phyloP scores from a whole-genome alignment of 2,888 invertebrate genomes.

The Orchestes rusci region DNA sequence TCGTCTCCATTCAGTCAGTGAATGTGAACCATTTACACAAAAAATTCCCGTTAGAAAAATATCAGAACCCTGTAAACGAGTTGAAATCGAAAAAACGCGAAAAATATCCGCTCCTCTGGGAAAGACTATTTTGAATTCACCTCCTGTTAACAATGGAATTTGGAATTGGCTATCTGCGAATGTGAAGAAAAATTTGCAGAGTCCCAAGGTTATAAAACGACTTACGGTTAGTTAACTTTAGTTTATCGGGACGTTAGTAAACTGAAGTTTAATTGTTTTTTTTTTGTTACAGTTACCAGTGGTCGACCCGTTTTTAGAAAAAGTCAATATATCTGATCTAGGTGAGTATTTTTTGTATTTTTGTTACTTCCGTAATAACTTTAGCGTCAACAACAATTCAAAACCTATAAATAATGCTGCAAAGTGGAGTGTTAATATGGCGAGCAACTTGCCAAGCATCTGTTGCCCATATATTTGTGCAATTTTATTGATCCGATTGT shows the following conservation, averaged over 20 bases:
- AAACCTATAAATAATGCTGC: too few species aligned
- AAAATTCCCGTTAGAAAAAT: constrained; percentile 12
- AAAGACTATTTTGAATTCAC: constrained; percentile 30
- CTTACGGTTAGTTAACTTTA: constrained; percentile 17
- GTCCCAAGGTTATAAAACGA: constrained; percentile 35
- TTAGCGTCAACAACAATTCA: too few species aligned
- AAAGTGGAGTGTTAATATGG: too few species aligned
- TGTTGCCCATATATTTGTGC: too few species aligned
- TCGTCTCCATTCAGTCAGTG: constrained; percentile 29
- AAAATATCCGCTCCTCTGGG: constrained; percentile 2
- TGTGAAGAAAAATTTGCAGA: constrained; percentile 34
- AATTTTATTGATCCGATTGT: too few species aligned
- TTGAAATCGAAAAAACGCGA: background rate
- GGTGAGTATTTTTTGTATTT: constrained; percentile 48
- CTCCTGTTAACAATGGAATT: constrained; percentile 31
- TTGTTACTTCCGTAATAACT: too few species aligned
- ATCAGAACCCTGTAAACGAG: constrained; percentile 13
- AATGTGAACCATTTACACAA: constrained; percentile 8
- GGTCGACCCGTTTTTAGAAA: constrained; percentile 86
- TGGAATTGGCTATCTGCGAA: constrained; percentile 38
- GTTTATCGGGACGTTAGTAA: background rate
- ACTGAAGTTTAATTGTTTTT: constrained; percentile 16
- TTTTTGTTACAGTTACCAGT: constrained; percentile 72
- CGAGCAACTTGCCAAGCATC: too few species aligned
- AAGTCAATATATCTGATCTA: constrained; percentile 69